These are phyloP conservation scores for Tinamus major DNA, from an alignment of 2,797 vertebrate genomes.

Conservation along the genomic window DNA sequence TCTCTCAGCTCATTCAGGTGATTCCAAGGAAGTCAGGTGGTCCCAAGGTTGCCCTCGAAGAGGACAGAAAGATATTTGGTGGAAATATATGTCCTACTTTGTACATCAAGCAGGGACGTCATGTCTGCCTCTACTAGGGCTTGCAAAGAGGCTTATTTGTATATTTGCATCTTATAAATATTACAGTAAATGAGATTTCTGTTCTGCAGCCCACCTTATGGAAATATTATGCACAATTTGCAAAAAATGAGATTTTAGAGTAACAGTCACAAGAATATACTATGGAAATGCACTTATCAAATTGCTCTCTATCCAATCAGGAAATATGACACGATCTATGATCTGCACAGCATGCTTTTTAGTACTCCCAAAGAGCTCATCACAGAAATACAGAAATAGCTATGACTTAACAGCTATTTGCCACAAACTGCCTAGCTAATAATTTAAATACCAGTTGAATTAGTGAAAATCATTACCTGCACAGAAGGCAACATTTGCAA, in stretches of 20 bases:
- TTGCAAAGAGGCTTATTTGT: not conserved
- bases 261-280: rapidly evolving
- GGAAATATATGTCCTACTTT: not conserved
- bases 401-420: constrained; percentile 31
- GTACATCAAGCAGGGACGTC: not conserved
- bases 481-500: not conserved
- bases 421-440: not conserved
- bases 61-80: not conserved
- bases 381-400: constrained; percentile 45
- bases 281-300: rapidly evolving
- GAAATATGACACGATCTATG: not conserved
- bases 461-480: constrained; percentile 26
- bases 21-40: not conserved
- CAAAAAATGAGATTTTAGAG: not conserved
- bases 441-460: constrained; percentile 15
- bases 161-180: not conserved
- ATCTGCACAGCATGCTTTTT: not conserved
- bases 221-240: not conserved
- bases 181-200: not conserved
- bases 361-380: not conserved
- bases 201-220: not conserved
- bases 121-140: not conserved
- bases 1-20: not conserved
- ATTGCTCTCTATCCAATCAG: not conserved
- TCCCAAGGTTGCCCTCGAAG: too few relatives aligned